Base-by-base conservation (phyloP, 2,797 vertebrate species). In the Podargus strigoides region DNA sequence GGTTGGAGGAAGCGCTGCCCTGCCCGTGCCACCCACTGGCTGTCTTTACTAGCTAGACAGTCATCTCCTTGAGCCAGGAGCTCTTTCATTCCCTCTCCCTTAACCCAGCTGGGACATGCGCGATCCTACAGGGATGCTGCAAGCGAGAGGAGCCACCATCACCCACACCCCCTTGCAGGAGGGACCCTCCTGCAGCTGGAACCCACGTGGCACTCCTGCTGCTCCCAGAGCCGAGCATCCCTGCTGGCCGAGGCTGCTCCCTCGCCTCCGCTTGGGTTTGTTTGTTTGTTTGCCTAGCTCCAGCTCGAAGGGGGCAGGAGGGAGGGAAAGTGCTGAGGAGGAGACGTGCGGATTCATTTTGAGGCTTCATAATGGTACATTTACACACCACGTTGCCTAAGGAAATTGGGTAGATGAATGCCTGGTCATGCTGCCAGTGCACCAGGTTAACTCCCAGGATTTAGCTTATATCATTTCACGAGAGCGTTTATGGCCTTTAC, bases 341-440 rank as follows among this genome's bases (percentile, higher is more conserved):
- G 39, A 96, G 96, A 96, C 97, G 98, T 98, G 98, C 96, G 5
- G 97, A 97, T 97, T 97, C 97, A 98, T 98, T 97, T 94, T 80
- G 94, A 96, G 91, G 94, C 94, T 97, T 98, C 97, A 98, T 98
- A 95, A 98, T 89, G 94, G 96, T 22, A 47, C 97, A 95, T 98
- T 97, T 97, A 97, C 97, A 94, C 97, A 97, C 96, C 42, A 50
- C 85, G 81, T 96, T 95, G 97, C 95, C 96, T 55, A 66, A 90
- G 91, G 97, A 98, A 98, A 98, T 98, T 97, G 97, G 96, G 95
- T 85, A 77, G 96, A 97, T 97, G 94, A 97, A 98, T 98, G 98
- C 98, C 97, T 97, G 97, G 97, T 98, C 98, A 98, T 98, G 98
- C 97, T 89, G 97, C 79, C 75, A 9, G 97, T 97, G 95, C 97